phyloP scores from a whole-genome alignment of 2,797 vertebrate species.

The Helarctos malayanus region DNA sequence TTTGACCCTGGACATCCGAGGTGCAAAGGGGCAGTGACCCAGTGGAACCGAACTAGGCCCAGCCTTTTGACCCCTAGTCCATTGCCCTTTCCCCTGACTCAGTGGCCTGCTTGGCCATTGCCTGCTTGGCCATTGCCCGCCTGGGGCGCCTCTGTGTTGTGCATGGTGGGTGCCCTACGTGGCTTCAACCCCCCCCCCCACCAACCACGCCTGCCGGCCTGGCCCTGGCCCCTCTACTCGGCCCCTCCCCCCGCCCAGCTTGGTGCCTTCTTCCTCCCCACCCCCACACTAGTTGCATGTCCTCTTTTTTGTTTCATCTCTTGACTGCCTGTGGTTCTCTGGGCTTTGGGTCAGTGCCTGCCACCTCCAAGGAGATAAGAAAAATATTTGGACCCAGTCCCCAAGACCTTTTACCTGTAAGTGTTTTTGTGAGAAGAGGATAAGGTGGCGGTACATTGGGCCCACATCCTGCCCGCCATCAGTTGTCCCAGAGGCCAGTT shows the following conservation, averaged over 20 bases:
- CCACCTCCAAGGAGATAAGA: neutral
- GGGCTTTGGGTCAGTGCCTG: neutral
- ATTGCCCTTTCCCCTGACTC: neutral
- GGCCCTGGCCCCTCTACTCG: rapidly evolving
- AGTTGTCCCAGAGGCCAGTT: neutral
- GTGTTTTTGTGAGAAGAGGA: neutral
- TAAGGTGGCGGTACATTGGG: neutral
- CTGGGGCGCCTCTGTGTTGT: neutral
- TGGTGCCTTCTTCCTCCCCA: neutral
- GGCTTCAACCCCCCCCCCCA: neutral
- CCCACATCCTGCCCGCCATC: neutral
- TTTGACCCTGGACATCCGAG: neutral
- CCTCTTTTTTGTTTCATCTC: neutral
- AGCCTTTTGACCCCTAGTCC: neutral
- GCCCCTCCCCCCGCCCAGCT: neutral
- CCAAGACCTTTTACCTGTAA: neutral
- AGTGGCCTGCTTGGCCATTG: neutral
- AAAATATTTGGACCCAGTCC: neutral
- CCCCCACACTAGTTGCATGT: too few relatives aligned
- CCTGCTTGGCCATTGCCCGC: neutral
- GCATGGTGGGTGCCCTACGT: neutral
- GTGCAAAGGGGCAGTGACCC: neutral
- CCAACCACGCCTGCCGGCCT: neutral
- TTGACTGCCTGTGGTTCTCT: neutral
- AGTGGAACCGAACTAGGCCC: neutral